phyloP scores from a whole-genome alignment of 2,113 vertebrate species.

The Oncorhynchus gorbuscha region DNA sequence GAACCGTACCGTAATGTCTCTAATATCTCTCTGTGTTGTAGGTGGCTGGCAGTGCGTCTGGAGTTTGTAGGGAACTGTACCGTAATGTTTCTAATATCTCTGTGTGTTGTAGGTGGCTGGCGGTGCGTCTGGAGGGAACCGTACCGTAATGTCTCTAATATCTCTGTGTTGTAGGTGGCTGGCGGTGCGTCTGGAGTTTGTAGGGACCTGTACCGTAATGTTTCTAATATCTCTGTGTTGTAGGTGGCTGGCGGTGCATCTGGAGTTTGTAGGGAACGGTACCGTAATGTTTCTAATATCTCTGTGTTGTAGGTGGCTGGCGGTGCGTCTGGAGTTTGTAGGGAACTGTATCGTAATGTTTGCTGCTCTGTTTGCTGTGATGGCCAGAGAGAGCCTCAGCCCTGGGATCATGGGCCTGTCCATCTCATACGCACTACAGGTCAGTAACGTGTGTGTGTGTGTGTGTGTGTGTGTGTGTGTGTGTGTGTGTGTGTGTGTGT shows the following conservation, averaged over 20 bases:
- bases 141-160: constrained; percentile 64
- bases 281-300: no score
- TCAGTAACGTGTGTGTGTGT: constrained; percentile 40
- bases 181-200: no score
- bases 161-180: neutral
- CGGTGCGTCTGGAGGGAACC: constrained; percentile 92
- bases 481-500: no score
- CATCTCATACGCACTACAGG: constrained; percentile 93
- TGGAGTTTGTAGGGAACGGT: no score
- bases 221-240: no score
- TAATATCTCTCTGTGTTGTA: no score
- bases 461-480: no score
- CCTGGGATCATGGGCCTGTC: constrained; percentile 90
- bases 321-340: constrained; percentile 65
- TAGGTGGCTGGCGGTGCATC: no score
- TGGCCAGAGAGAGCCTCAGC: constrained; percentile 82
- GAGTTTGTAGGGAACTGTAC: neutral
- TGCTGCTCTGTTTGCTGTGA: constrained; percentile 86
- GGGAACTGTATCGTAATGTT: constrained; percentile 89
- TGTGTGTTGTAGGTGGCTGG: constrained; percentile 84
- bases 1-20: neutral
- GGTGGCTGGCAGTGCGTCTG: no score
- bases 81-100: neutral
- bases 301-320: no score
- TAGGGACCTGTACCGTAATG: no score